These are phyloP conservation scores for Cotesia glomerata DNA, from an alignment of 1,140 invertebrate species.

Conservation along the genomic window DNA sequence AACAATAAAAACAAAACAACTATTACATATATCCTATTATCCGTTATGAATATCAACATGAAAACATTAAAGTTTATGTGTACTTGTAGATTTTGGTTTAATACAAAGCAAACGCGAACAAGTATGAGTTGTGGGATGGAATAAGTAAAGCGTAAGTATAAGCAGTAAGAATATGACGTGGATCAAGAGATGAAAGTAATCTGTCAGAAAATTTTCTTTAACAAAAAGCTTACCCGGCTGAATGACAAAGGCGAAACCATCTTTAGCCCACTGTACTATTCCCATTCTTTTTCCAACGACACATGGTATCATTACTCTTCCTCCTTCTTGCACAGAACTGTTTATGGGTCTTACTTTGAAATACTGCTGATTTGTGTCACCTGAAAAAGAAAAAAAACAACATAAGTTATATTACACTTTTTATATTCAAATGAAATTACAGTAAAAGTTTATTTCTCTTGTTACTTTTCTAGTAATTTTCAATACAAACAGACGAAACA, in stretches of 20 bases:
- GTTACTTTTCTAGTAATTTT: too few species aligned
- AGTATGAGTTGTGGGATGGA: not conserved
- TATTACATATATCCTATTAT: not conserved
- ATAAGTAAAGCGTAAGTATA: not conserved
- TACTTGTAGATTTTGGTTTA: not conserved
- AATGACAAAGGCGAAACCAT: constrained; percentile 88
- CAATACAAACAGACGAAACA: not conserved
- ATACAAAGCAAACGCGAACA: not conserved
- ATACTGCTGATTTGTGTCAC: constrained; percentile 70
- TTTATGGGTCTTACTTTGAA: constrained; percentile 81
- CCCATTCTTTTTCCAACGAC: constrained; percentile 84
- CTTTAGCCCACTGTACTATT: constrained; percentile 92
- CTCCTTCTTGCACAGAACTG: constrained; percentile 80
- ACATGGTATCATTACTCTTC: constrained; percentile 83
- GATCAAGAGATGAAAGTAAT: constrained; percentile 11
- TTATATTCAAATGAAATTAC: too few species aligned
- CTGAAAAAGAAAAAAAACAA: constrained; percentile 47
- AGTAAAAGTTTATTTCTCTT: too few species aligned
- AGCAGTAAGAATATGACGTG: not conserved
- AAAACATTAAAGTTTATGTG: not conserved
- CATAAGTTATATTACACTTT: not conserved
- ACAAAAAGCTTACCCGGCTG: constrained; percentile 45
- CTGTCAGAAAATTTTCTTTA: constrained; percentile 16
- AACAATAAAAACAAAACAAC: constrained; percentile 17
- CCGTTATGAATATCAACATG: too few species aligned